Conservation (phyloP, 2,797 vertebrate genomes). For the Cheirogaleus major region DNA sequence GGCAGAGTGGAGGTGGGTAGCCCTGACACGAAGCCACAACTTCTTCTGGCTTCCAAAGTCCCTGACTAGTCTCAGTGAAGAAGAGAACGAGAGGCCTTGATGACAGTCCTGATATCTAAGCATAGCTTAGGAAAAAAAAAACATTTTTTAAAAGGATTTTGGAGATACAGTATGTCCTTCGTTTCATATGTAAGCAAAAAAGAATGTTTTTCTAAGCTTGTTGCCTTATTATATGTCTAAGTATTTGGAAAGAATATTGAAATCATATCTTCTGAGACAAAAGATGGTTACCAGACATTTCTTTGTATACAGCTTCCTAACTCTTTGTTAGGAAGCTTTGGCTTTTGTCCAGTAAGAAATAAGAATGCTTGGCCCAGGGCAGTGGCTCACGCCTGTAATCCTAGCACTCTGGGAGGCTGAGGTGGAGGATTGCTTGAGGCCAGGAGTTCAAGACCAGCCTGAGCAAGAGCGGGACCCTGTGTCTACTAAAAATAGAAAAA, state of each 20-base stretch:
- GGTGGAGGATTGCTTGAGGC: too few relatives aligned
- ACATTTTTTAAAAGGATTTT: neutral
- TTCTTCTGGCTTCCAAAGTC: neutral
- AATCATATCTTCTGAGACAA: conserved; percentile 69
- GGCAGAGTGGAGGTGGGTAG: conserved; percentile 96
- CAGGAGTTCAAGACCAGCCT: too few relatives aligned
- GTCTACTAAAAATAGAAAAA: too few relatives aligned
- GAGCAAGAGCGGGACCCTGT: too few relatives aligned
- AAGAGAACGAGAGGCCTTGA: neutral
- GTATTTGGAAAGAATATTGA: conserved; percentile 66
- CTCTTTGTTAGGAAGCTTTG: conserved; percentile 89
- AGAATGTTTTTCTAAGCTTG: neutral
- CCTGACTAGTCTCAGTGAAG: neutral
- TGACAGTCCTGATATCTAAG: neutral
- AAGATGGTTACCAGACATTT: conserved; percentile 68
- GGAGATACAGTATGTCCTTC: neutral
- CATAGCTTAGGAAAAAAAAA: neutral
- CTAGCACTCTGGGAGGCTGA: too few relatives aligned
- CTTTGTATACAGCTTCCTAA: conserved; percentile 68
- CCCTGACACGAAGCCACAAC: neutral
- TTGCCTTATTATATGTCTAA: neutral
- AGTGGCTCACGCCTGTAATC: too few relatives aligned
- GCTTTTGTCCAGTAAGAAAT: conserved; percentile 75
- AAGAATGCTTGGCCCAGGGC: neutral
- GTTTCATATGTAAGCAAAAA: neutral